Evolutionary conservation across 2,113 vertebrate genomes (phyloP).

Genomic region (Alces alces): DNA sequence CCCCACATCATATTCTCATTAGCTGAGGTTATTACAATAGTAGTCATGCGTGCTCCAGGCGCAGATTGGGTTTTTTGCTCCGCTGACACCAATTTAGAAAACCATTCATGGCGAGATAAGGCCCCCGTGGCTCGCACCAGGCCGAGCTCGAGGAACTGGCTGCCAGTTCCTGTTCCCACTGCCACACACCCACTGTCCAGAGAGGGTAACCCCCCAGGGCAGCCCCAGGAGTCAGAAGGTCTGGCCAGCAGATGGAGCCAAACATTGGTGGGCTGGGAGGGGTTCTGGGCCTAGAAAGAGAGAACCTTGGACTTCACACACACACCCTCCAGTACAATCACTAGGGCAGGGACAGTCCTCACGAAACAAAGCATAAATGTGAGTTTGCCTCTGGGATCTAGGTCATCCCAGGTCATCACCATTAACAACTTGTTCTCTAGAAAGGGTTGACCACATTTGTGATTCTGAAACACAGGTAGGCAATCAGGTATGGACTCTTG

Average conservation of each 20-base stretch:
- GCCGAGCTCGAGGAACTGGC: background rate
- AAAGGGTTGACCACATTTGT: background rate
- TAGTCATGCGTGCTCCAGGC: slow-evolving; percentile 84
- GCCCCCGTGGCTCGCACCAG: slow-evolving; percentile 57
- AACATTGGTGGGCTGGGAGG: no score
- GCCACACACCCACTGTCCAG: background rate
- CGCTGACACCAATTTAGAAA: slow-evolving; percentile 86
- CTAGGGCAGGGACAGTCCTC: background rate
- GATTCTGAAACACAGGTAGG: background rate
- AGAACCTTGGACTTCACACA: background rate
- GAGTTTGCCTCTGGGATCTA: background rate
- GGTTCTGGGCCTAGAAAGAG: background rate
- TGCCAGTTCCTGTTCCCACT: background rate
- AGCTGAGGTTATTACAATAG: slow-evolving; percentile 87
- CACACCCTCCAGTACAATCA: background rate
- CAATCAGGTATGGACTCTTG: background rate
- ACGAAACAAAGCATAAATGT: background rate
- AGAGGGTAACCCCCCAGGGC: background rate
- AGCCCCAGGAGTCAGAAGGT: background rate
- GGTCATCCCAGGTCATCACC: background rate
- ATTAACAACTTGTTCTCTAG: background rate
- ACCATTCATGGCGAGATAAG: slow-evolving; percentile 82
- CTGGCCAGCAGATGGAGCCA: background rate
- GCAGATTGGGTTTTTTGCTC: slow-evolving; percentile 86
- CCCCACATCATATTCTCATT: slow-evolving; percentile 86